Percentiles rank a stretch among this genome's conserved stretches.
Conservation (phyloP, 2,888 invertebrate species). For the Cryptocephalus primarius region DNA sequence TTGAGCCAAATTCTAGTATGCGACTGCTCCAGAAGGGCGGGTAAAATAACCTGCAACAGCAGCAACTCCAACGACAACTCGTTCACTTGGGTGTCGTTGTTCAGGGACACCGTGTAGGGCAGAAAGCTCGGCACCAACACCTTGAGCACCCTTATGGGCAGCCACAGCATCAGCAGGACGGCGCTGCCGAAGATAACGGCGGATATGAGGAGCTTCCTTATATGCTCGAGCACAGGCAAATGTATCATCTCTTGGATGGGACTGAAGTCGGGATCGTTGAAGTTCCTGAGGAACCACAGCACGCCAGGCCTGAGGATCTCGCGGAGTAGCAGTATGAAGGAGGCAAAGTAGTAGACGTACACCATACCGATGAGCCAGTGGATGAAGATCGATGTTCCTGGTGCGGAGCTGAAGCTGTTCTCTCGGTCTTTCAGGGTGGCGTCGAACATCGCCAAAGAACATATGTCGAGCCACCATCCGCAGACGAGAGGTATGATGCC, state of each 20-base stretch:
- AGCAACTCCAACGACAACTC: slow-evolving; percentile 90
- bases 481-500: slow-evolving; percentile 93
- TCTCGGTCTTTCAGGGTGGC: slow-evolving; percentile 82
- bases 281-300: slow-evolving; percentile 93
- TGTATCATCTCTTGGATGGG: slow-evolving; percentile 99
- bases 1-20: slow-evolving; percentile 94
- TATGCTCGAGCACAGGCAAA: slow-evolving; percentile 82
- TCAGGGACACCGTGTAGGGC: slow-evolving; percentile 85
- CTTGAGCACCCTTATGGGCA: slow-evolving; percentile 82
- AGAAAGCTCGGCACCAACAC: slow-evolving; percentile 75
- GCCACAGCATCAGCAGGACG: slow-evolving; percentile 90
- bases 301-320: slow-evolving; percentile 96
- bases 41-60: slow-evolving; percentile 85
- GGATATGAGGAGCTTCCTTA: slow-evolving; percentile 82
- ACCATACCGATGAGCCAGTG: slow-evolving; percentile 99
- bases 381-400: slow-evolving; percentile 94
- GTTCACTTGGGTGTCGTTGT: slow-evolving; percentile 77
- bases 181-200: slow-evolving; percentile 94
- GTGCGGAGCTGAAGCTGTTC: slow-evolving; percentile 77
- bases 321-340: slow-evolving; percentile 82
- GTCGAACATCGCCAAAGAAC: slow-evolving; percentile 86
- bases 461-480: slow-evolving; percentile 99
- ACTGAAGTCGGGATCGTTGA: slow-evolving; percentile 98
- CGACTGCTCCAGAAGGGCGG: slow-evolving; percentile 91
- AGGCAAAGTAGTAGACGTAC: slow-evolving; percentile 98